A percentile compares a stretch with the other conserved stretches of the same genome.
Evolutionary conservation across 2,113 vertebrate species (phyloP).

Genomic region (Oryzias melastigma): DNA sequence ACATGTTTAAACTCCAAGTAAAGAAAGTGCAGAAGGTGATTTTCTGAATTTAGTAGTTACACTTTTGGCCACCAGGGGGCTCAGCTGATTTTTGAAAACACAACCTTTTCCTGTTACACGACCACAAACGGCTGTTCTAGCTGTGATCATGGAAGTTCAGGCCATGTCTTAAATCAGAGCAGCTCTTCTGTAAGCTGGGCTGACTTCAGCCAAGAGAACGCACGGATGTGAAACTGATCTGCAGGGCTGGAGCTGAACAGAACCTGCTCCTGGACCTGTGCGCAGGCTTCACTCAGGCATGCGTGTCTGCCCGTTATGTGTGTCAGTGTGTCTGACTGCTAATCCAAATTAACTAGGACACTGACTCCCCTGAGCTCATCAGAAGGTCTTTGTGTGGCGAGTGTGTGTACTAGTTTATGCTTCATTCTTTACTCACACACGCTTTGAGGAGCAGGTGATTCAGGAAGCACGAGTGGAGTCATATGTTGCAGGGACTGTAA

Average conservation of each 20-base stretch:
- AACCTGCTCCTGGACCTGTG: too few relatives aligned
- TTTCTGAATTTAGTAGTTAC: not conserved
- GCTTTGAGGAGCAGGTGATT: conserved; percentile 48
- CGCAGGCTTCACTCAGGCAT: conserved; percentile 2
- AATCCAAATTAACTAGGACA: conserved; percentile 52
- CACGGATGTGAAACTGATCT: not conserved
- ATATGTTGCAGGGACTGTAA: conserved; percentile 43
- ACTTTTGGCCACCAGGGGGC: conserved; percentile 37
- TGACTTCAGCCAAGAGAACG: not conserved
- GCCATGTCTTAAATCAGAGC: not conserved
- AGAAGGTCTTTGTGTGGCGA: conserved; percentile 7
- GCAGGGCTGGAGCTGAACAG: too few relatives aligned
- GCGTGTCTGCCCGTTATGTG: conserved; percentile 20
- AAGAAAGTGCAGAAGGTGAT: too few relatives aligned
- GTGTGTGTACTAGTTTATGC: conserved; percentile 7
- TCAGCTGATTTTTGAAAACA: not conserved
- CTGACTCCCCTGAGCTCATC: conserved; percentile 48
- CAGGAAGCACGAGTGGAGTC: conserved; percentile 43
- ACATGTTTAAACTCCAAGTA: too few relatives aligned
- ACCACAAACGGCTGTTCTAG: too few relatives aligned
- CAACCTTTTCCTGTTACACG: too few relatives aligned
- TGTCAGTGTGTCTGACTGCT: conserved; percentile 47
- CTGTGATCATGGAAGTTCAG: not conserved
- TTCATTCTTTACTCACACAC: conserved; percentile 40
- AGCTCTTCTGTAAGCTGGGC: not conserved